phyloP scores from a whole-genome alignment of 2,888 invertebrate genomes.

The Eustalomyia histrio region DNA sequence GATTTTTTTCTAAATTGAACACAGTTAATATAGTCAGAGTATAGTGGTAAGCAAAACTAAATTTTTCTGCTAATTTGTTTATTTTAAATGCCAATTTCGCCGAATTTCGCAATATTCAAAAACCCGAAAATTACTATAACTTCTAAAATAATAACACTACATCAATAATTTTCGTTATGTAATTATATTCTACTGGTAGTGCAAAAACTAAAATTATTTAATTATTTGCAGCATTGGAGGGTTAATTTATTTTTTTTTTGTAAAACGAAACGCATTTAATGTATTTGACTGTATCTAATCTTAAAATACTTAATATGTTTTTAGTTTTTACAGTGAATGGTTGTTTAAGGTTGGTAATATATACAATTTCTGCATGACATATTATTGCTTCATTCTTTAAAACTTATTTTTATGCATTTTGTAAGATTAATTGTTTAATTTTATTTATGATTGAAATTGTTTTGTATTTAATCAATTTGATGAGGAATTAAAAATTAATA shows the following conservation, averaged over 20 bases:
- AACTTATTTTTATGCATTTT: conserved; percentile 25
- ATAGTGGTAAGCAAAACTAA: too few species aligned
- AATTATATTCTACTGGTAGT: too few species aligned
- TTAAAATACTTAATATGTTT: not conserved
- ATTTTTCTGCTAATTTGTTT: too few species aligned
- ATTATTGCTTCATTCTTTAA: conserved; percentile 44
- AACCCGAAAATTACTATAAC: too few species aligned
- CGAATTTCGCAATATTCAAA: too few species aligned
- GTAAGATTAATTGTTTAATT: conserved; percentile 60
- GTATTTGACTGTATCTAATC: conserved; percentile 9
- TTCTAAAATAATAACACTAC: too few species aligned
- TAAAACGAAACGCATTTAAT: conserved; percentile 5
- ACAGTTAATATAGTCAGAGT: too few species aligned
- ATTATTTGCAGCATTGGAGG: too few species aligned
- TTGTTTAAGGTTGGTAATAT: conserved; percentile 52
- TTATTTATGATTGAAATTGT: conserved; percentile 23
- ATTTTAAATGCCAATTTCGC: too few species aligned
- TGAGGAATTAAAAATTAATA: conserved; percentile 27
- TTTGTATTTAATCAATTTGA: conserved; percentile 17
- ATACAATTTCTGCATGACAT: conserved; percentile 57
- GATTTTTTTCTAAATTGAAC: too few species aligned
- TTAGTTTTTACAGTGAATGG: conserved; percentile 6
- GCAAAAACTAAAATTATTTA: too few species aligned
- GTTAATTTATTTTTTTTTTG: not conserved
- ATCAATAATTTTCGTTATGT: too few species aligned